Percentiles rank a stretch among this genome's conserved stretches.
phyloP scores from a whole-genome alignment of 2,113 vertebrate genomes.

The Rutilus rutilus region DNA sequence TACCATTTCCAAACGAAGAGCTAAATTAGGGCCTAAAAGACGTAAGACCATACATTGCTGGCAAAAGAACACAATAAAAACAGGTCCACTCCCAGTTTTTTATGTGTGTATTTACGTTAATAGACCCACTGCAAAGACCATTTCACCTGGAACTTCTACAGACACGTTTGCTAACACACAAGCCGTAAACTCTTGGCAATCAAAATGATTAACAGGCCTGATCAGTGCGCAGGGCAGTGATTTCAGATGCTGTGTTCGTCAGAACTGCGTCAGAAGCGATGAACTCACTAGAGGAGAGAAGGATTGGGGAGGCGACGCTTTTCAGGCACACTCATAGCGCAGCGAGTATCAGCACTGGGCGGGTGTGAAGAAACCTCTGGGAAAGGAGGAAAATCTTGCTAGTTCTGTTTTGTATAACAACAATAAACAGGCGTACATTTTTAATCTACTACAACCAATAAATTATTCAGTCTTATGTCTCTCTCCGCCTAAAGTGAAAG shows the following conservation, averaged over 20 bases:
- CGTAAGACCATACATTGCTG: background rate
- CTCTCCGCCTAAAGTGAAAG: conserved; percentile 14
- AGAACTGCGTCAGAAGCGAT: conserved; percentile 88
- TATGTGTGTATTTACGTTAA: background rate
- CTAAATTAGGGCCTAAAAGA: background rate
- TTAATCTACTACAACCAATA: background rate
- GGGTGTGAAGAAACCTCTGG: conserved; percentile 57
- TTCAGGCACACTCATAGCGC: conserved; percentile 65
- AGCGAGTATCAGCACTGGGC: conserved; percentile 62
- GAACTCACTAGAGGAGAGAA: conserved; percentile 62
- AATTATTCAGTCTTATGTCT: conserved; percentile 54
- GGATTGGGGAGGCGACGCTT: conserved; percentile 64
- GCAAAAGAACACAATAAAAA: background rate
- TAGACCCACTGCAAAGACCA: background rate
- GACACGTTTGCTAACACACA: background rate
- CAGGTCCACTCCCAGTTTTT: background rate
- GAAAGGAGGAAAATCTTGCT: conserved; percentile 23
- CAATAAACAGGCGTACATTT: background rate
- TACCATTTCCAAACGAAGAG: background rate
- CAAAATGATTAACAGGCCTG: conserved; percentile 70
- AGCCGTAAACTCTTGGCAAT: conserved; percentile 12
- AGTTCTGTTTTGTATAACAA: conserved; percentile 33
- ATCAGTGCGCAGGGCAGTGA: conserved; percentile 72
- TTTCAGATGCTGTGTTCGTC: conserved; percentile 87
- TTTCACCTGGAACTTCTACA: background rate